Evolutionary conservation across 2,113 vertebrate genomes (phyloP).

Genomic region (Actenoides hombroni): DNA sequence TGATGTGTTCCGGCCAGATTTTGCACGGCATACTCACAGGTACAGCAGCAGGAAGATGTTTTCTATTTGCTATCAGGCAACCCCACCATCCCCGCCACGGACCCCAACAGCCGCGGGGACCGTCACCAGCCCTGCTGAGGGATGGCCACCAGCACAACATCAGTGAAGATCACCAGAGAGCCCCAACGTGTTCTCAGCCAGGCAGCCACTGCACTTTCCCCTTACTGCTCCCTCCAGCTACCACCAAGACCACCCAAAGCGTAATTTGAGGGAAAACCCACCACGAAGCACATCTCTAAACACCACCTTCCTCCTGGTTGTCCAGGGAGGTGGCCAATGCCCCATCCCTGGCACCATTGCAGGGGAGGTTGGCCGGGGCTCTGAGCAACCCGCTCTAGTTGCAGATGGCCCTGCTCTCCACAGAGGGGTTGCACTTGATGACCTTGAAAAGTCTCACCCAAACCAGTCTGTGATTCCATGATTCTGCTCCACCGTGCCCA

Average conservation of each 20-base stretch:
- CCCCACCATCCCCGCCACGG: not conserved
- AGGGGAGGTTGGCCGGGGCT: no score
- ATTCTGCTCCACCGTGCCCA: not conserved
- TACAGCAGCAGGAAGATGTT: not conserved
- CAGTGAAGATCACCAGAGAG: not conserved
- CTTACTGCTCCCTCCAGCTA: not conserved
- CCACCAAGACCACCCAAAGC: not conserved
- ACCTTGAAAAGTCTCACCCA: not conserved
- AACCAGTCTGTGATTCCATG: not conserved
- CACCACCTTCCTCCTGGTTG: not conserved
- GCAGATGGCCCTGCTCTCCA: not conserved
- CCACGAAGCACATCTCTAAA: not conserved
- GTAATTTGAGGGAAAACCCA: not conserved
- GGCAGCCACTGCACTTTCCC: accelerated
- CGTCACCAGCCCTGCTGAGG: accelerated
- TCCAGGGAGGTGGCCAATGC: not conserved
- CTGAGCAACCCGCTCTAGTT: not conserved
- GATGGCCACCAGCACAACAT: accelerated
- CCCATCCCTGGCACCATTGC: not conserved
- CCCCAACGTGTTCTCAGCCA: not conserved
- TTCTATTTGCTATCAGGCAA: not conserved
- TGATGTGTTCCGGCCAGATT: not conserved
- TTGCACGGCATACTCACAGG: not conserved
- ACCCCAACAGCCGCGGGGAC: not conserved
- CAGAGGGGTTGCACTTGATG: not conserved